Conservation (phyloP, 2,113 vertebrate species). For the Peromyscus maniculatus region DNA sequence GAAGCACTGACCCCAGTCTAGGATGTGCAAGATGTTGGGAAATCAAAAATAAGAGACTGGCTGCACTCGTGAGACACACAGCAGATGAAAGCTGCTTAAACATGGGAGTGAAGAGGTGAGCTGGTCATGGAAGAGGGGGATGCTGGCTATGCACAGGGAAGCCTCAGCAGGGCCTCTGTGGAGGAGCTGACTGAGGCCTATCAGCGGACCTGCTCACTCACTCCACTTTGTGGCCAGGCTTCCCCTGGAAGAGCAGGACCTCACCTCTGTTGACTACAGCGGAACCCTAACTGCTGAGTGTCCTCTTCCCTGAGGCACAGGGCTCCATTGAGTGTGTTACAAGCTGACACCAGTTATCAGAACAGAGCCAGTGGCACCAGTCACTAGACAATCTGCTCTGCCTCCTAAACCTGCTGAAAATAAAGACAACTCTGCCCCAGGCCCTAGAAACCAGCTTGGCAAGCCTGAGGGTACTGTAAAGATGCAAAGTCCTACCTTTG, state of each 20-base stretch:
- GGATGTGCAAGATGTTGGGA: too few relatives aligned
- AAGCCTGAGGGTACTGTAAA: neutral
- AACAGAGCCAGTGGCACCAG: neutral
- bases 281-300: neutral
- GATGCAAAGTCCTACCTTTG: neutral
- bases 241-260: neutral
- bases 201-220: neutral
- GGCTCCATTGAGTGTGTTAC: neutral
- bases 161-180: neutral
- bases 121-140: neutral
- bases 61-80: neutral
- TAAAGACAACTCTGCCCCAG: rapidly evolving
- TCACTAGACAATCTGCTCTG: neutral
- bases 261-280: neutral
- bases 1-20: neutral
- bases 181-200: neutral
- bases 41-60: neutral
- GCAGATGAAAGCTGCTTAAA: neutral
- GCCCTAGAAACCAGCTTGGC: neutral
- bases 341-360: neutral
- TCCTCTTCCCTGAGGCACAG: neutral
- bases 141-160: neutral
- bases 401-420: neutral
- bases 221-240: too few relatives aligned
- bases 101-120: neutral